phyloP scores from a whole-genome alignment of 2,888 invertebrate species.

The Thera obeliscata region DNA sequence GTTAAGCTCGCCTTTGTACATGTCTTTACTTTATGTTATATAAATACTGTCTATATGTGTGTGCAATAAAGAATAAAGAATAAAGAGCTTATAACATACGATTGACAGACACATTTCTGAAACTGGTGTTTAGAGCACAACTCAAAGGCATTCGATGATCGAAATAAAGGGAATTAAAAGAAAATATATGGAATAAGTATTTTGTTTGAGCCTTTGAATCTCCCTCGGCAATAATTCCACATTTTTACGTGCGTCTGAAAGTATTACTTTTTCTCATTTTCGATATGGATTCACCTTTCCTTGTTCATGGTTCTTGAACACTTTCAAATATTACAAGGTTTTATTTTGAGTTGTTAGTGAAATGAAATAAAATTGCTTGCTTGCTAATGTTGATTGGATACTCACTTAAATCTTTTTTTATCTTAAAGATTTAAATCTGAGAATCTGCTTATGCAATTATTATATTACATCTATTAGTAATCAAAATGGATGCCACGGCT shows the following conservation, averaged over 20 bases:
- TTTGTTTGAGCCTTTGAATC: conserved; percentile 25
- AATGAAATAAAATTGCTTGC: conserved; percentile 1
- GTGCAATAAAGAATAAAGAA: too few species aligned
- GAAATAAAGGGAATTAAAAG: conserved; percentile 22
- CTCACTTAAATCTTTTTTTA: neutral
- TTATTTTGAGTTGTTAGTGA: conserved; percentile 3
- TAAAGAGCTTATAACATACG: too few species aligned
- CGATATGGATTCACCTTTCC: conserved; percentile 19
- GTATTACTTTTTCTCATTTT: conserved; percentile 29
- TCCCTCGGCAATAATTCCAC: conserved; percentile 16
- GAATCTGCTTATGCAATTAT: neutral
- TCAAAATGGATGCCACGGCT: too few species aligned
- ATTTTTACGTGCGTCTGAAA: conserved; percentile 17
- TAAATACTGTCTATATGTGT: too few species aligned
- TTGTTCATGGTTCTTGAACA: conserved; percentile 7
- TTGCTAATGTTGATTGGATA: conserved; percentile 2
- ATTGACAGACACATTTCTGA: too few species aligned
- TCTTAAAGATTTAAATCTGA: neutral
- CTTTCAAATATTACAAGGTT: conserved; percentile 15
- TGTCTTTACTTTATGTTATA: too few species aligned
- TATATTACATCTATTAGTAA: too few species aligned
- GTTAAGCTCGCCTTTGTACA: too few species aligned
- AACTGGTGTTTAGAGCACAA: neutral
- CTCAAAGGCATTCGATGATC: conserved; percentile 20
- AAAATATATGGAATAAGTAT: conserved; percentile 13